These are phyloP conservation scores for Andricus quercusramuli DNA, from an alignment of 2,888 invertebrate genomes.

Conservation along the genomic window DNA sequence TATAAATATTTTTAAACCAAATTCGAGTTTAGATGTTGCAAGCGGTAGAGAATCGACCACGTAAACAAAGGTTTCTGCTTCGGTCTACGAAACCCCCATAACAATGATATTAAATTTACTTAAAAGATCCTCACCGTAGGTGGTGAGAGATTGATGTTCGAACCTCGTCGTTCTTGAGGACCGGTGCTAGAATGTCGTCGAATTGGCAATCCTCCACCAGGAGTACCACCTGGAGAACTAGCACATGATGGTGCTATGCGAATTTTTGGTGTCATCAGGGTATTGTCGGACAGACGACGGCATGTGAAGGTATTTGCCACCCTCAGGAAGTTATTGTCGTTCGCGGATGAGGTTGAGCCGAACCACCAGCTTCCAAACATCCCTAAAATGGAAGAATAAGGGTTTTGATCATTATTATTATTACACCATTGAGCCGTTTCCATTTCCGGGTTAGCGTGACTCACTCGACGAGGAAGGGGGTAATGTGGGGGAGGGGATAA, in stretches of 20 bases:
- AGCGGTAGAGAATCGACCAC: no score
- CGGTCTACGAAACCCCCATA: no score
- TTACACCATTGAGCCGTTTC: no score
- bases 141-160: constrained; percentile 91
- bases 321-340: constrained; percentile 90
- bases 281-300: constrained; percentile 94
- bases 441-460: background rate
- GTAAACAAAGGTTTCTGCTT: no score
- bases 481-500: no score
- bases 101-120: background rate
- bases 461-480: no score
- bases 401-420: no score
- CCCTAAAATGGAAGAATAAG: constrained; percentile 79
- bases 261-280: constrained; percentile 93
- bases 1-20: no score
- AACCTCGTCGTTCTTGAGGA: constrained; percentile 92
- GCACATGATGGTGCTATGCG: constrained; percentile 93
- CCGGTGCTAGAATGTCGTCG: constrained; percentile 95
- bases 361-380: constrained; percentile 91
- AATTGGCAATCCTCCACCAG: constrained; percentile 89
- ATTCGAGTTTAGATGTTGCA: no score
- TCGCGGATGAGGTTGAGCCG: constrained; percentile 90
- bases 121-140: constrained; percentile 85
- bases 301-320: constrained; percentile 90
- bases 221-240: constrained; percentile 86